phyloP scores from a whole-genome alignment of 2,888 invertebrate species.

The Calliphora vomitoria region DNA sequence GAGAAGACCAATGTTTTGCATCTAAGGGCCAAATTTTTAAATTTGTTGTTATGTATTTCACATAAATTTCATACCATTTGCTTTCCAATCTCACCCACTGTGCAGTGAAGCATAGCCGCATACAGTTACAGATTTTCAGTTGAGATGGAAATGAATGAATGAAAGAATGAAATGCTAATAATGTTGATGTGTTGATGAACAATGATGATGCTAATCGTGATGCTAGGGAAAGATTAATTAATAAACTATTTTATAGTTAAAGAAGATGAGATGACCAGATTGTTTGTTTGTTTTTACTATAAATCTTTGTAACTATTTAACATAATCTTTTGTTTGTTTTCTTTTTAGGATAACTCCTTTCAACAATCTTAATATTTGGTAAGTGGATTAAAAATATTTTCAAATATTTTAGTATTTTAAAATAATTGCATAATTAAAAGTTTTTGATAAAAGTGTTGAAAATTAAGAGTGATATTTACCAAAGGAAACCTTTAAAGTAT shows the following conservation, averaged over 20 bases:
- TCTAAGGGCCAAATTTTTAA: too few species aligned
- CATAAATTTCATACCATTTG: not conserved
- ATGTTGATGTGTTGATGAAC: conserved; percentile 20
- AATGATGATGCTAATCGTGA: conserved; percentile 34
- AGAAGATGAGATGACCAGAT: not conserved
- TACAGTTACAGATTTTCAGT: not conserved
- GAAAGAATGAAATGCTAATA: conserved; percentile 5
- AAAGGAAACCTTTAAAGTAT: too few species aligned
- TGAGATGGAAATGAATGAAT: not conserved
- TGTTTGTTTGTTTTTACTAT: not conserved
- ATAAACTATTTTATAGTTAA: not conserved
- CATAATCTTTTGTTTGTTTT: not conserved
- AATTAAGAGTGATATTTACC: too few species aligned
- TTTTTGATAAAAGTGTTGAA: too few species aligned
- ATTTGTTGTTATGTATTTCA: too few species aligned
- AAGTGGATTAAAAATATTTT: too few species aligned
- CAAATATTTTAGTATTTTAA: too few species aligned
- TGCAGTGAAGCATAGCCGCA: not conserved
- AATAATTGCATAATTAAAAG: too few species aligned
- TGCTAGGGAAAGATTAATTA: conserved; percentile 28
- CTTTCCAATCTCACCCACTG: not conserved
- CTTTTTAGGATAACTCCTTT: not conserved
- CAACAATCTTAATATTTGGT: too few species aligned
- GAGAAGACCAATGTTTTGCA: too few species aligned
- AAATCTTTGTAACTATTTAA: not conserved